Evolutionary conservation across 1,140 invertebrate species (phyloP), one percentile per base, ranked within the genome.

Genomic region (Zelostemma sp.): DNA sequence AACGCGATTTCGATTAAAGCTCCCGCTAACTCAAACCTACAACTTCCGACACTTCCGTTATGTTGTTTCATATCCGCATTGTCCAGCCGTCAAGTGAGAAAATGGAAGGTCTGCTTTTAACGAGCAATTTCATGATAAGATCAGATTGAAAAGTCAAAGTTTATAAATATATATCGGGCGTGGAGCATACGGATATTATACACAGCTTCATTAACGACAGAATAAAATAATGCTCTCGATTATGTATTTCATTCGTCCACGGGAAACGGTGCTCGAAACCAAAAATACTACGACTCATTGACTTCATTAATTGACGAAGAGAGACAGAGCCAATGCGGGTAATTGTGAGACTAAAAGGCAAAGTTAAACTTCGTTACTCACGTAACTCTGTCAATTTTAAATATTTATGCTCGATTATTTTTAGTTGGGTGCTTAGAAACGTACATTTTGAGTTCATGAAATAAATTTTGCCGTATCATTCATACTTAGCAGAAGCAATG

Each of bases 141-240:
- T 70, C 53, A 66, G 59, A 71, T 66, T 66, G 68, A 65, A 70
- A 70, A 70, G 35, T 61, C 58, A 8, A 11, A 38, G 41, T 65
- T 55, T 31, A 62, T 58, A 58, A 66, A 62, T 50, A 41, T 40
- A 57, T 55, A 33, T 40, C 28, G 12, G 14, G 54, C 56, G 45
- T 54, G 46, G 40, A 46, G 56, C 56, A 51, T 56, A 12, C 35
- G 35, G n/a, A 38, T 18, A 21, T 69, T 48, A 60, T 55, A 41
- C 25, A 41, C 41, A 41, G 46, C 48, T 53, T 58, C 49, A 62
- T 64, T 61, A 65, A 62, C 49, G 62, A 58, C 41, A 59, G 8
- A 58, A 65, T 65, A 61, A 62, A 57, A 62, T 65, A 6, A 16
- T 14, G 12, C 15, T 16, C 14, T 15, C 16, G 40, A 1, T 12